These are phyloP conservation scores for Halcyon senegalensis DNA, from an alignment of 2,113 vertebrate species.

Conservation along the genomic window DNA sequence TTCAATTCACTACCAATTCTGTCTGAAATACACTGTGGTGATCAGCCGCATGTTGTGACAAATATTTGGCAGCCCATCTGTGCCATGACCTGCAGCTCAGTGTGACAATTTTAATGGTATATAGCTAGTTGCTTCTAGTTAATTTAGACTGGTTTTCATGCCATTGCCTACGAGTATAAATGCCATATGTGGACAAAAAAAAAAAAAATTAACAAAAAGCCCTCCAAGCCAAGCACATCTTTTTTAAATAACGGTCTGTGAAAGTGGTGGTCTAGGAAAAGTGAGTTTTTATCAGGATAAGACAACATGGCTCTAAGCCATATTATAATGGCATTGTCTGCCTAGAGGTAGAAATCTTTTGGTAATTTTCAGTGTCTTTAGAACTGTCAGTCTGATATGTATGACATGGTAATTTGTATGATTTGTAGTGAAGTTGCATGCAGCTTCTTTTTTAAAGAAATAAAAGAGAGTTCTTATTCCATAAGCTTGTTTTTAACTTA, in stretches of 20 bases:
- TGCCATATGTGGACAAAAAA: background rate
- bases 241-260: constrained; percentile 20
- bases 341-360: constrained; percentile 2
- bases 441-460: background rate
- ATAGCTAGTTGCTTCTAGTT: background rate
- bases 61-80: constrained; percentile 19
- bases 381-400: background rate
- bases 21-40: background rate
- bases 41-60: background rate
- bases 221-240: background rate
- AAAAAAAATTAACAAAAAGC: background rate
- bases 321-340: background rate
- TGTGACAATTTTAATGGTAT: constrained; percentile 9
- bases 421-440: background rate
- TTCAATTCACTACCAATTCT: background rate
- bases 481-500: background rate
- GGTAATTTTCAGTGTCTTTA: constrained; percentile 24
- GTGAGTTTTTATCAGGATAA: background rate
- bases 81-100: constrained; percentile 1
- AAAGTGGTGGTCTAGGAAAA: background rate
- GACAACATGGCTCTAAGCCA: background rate
- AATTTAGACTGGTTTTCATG: constrained; percentile 12
- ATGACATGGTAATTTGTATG: background rate
- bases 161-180: background rate
- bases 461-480: background rate